A percentile compares a stretch with the other conserved stretches of the same genome.
Evolutionary conservation across 2,113 vertebrate species (phyloP).

Genomic region (Pseudorasbora parva): DNA sequence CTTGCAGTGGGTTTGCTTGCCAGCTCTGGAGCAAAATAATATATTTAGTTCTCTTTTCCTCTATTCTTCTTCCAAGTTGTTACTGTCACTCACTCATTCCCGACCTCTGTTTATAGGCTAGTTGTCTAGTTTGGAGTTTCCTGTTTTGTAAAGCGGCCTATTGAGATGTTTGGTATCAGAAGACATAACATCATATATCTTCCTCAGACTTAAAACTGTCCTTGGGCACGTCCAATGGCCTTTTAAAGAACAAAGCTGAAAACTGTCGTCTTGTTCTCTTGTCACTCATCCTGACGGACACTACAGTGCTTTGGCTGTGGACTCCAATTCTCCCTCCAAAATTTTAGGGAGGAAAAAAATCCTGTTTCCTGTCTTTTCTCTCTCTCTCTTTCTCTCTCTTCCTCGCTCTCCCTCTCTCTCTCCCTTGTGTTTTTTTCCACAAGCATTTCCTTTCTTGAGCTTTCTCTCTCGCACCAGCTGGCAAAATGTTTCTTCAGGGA

Average conservation of each 20-base stretch:
- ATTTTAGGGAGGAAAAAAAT: constrained; percentile 57
- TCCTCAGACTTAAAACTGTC: background rate
- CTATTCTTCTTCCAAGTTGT: background rate
- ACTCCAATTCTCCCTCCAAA: constrained; percentile 47
- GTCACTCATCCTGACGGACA: constrained; percentile 50
- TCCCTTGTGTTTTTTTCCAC: constrained; percentile 34
- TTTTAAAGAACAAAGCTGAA: background rate
- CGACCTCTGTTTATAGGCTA: background rate
- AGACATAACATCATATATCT: background rate
- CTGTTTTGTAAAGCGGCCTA: background rate
- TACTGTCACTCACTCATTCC: constrained; percentile 17
- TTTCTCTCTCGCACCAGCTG: constrained; percentile 45
- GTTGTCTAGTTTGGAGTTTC: constrained; percentile 30
- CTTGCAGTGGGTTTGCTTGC: background rate
- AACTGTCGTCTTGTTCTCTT: constrained; percentile 32
- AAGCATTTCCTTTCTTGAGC: constrained; percentile 54
- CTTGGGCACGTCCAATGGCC: constrained; percentile 3
- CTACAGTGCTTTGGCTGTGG: constrained; percentile 41
- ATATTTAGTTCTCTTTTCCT: constrained; percentile 10
- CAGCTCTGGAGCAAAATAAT: background rate
- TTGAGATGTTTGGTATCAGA: background rate
- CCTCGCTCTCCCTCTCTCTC: background rate
- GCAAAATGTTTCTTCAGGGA: constrained; percentile 24
- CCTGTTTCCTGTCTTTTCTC: constrained; percentile 70
- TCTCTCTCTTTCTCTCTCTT: constrained; percentile 9